phyloP scores from a whole-genome alignment of 2,797 vertebrate species.

The Melanotaenia pygmaea region DNA sequence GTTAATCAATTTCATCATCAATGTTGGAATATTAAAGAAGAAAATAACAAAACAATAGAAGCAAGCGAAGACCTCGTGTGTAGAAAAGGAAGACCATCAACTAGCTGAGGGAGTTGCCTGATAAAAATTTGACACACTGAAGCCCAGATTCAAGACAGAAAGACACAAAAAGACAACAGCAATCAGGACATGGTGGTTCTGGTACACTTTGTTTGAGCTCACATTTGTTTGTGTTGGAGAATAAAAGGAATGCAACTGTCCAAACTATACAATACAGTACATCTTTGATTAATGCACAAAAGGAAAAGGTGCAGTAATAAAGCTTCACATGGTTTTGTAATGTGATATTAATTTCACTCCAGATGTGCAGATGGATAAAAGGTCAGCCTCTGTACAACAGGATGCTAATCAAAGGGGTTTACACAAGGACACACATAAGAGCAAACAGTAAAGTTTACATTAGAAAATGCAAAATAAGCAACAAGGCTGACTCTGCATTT shows the following conservation, averaged over 20 bases:
- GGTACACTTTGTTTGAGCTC: too few species aligned
- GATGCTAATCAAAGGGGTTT: slow-evolving; percentile 15
- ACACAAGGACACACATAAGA: slow-evolving; percentile 16
- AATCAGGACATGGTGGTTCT: not conserved
- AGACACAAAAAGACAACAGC: not conserved
- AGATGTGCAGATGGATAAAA: slow-evolving; percentile 3
- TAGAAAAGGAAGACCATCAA: not conserved
- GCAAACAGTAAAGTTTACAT: not conserved
- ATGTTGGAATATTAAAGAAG: not conserved
- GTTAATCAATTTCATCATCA: slow-evolving; percentile 4
- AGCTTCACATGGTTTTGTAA: not conserved
- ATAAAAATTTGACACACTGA: not conserved
- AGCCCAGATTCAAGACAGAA: not conserved
- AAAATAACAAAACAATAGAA: not conserved
- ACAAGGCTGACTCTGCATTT: slow-evolving; percentile 29
- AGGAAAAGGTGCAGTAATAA: slow-evolving; percentile 2
- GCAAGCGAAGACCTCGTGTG: not conserved
- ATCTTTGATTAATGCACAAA: not conserved
- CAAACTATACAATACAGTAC: not conserved
- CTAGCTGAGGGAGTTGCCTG: not conserved
- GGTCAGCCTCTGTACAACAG: slow-evolving; percentile 21
- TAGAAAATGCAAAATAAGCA: not conserved
- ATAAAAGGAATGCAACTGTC: not conserved
- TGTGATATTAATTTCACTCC: not conserved
- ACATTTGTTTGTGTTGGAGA: not conserved